Conservation (phyloP, 2,113 vertebrate genomes). For the Sphaerodactylus townsendi region DNA sequence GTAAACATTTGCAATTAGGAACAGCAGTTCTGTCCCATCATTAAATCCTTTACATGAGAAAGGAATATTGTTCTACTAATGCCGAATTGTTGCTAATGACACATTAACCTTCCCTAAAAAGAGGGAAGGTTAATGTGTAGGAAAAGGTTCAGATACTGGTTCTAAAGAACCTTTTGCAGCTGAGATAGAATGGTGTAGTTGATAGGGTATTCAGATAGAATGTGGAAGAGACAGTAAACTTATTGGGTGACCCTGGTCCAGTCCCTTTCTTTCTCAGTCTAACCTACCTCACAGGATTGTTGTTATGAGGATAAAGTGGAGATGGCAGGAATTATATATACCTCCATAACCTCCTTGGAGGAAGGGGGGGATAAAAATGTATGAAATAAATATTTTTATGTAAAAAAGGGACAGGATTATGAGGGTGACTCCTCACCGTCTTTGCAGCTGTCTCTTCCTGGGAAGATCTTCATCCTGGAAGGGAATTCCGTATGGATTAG, state of each 20-base stretch:
- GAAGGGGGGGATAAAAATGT: too few species aligned
- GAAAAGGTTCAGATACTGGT: background rate
- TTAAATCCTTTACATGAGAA: background rate
- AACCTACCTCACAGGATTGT: too few species aligned
- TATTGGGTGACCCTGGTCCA: too few species aligned
- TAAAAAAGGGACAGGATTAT: background rate
- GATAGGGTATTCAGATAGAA: too few species aligned
- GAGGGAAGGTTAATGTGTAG: background rate
- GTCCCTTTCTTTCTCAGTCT: too few species aligned
- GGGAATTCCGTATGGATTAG: slow-evolving; percentile 17
- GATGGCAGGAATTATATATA: too few species aligned
- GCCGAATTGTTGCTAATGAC: background rate
- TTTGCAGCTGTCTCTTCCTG: slow-evolving; percentile 81
- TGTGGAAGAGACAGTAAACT: too few species aligned
- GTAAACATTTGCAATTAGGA: background rate
- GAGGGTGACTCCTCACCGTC: slow-evolving; percentile 76
- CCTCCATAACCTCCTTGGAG: too few species aligned
- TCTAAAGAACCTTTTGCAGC: background rate
- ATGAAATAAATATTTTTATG: too few species aligned
- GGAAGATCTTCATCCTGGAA: slow-evolving; percentile 77
- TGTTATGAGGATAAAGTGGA: too few species aligned
- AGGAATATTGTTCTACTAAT: background rate
- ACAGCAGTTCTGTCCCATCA: background rate
- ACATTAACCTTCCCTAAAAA: too few species aligned
- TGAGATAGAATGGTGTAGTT: background rate